phyloP scores from a whole-genome alignment of 2,888 invertebrate genomes.

The Volucella inanis region DNA sequence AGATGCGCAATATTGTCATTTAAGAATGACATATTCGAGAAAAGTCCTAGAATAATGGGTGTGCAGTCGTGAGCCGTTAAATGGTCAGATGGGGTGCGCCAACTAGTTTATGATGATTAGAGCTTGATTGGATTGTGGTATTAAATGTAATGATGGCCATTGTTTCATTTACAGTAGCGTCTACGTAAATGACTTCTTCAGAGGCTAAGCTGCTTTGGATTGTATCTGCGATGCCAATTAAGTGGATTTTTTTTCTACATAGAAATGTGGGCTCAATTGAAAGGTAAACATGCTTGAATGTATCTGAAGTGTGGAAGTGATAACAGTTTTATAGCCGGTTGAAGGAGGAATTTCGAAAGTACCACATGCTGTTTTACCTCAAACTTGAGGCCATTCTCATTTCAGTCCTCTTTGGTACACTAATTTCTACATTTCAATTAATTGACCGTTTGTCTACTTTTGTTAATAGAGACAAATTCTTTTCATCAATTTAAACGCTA shows the following conservation, averaged over 20 bases:
- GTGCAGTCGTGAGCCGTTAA: slow-evolving; percentile 11
- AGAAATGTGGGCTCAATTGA: not conserved
- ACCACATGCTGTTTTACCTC: too few relatives aligned
- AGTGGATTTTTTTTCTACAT: slow-evolving; percentile 25
- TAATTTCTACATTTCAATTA: too few relatives aligned
- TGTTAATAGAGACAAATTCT: too few relatives aligned
- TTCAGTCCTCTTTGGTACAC: too few relatives aligned
- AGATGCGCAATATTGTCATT: slow-evolving; percentile 65
- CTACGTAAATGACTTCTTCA: not conserved
- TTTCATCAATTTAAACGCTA: too few relatives aligned
- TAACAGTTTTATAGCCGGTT: too few relatives aligned
- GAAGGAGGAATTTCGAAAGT: too few relatives aligned
- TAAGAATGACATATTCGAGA: slow-evolving; percentile 26
- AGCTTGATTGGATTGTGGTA: slow-evolving; percentile 27
- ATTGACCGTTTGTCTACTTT: too few relatives aligned
- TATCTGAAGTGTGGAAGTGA: too few relatives aligned
- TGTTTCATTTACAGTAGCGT: slow-evolving; percentile 20
- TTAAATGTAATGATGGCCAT: slow-evolving; percentile 34
- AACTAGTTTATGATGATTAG: slow-evolving; percentile 32
- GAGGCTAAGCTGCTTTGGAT: not conserved
- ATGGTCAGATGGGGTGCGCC: slow-evolving; percentile 14
- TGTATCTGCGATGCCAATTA: slow-evolving; percentile 55
- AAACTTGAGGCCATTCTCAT: too few relatives aligned
- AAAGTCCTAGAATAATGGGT: slow-evolving; percentile 28
- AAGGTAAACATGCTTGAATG: not conserved